Conservation (phyloP, 2,888 invertebrate species). For the Sipha maydis region DNA sequence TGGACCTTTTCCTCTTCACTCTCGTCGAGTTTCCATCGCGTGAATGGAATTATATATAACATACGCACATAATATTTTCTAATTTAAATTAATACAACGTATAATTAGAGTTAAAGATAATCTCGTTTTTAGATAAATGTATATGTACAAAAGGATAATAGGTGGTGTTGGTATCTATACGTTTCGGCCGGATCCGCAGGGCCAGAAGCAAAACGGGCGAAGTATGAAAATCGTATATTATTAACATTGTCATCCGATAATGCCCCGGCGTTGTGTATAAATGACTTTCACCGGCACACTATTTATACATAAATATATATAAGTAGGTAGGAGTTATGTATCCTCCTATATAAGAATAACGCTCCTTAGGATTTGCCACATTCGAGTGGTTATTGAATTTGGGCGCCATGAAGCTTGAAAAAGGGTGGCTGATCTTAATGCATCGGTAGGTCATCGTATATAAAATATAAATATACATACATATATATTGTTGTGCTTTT, state of each 20-base stretch:
- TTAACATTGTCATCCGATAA: conserved; percentile 38
- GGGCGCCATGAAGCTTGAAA: conserved; percentile 42
- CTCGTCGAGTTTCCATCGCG: no score
- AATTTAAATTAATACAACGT: no score
- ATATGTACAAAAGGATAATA: no score
- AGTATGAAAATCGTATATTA: conserved; percentile 33
- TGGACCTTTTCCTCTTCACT: no score
- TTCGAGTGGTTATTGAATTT: conserved; percentile 53
- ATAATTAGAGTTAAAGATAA: no score
- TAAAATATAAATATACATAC: background rate
- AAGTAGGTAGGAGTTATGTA: background rate
- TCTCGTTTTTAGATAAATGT: no score
- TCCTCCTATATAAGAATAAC: background rate
- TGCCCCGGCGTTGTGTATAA: background rate
- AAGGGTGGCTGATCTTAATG: conserved; percentile 12
- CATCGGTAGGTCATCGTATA: background rate
- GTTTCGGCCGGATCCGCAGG: background rate
- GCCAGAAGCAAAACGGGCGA: background rate
- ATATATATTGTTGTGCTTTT: background rate
- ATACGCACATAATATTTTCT: no score
- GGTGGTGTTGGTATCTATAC: no score
- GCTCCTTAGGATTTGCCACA: background rate
- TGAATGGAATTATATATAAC: no score
- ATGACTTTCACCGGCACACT: background rate
- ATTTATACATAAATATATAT: background rate